A percentile compares a stretch with the other conserved stretches of the same genome.
Evolutionary conservation across 2,113 vertebrate genomes (phyloP).

Genomic region (Rostratula benghalensis): DNA sequence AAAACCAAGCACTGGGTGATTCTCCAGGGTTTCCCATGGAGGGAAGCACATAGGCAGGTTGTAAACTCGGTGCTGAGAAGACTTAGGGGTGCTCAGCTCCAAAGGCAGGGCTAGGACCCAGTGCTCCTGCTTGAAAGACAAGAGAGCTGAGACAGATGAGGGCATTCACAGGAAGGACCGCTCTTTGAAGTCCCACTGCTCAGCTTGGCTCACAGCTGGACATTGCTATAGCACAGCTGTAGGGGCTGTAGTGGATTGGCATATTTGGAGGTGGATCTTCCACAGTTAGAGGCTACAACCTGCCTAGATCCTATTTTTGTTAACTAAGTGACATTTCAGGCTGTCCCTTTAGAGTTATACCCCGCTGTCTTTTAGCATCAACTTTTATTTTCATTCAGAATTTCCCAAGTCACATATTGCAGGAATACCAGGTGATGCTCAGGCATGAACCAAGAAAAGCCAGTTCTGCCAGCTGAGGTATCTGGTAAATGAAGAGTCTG

Average conservation of each 20-base stretch:
- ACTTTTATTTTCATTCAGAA: background rate
- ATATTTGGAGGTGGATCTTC: background rate
- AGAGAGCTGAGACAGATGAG: background rate
- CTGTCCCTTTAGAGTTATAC: background rate
- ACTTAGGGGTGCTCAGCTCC: background rate
- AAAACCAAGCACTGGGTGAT: background rate
- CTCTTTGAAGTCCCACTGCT: background rate
- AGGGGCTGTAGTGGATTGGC: background rate
- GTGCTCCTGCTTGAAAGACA: background rate
- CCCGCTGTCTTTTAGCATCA: background rate
- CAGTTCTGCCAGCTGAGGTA: background rate
- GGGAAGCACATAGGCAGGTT: background rate
- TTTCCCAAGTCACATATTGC: background rate
- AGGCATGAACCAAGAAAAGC: background rate
- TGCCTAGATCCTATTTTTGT: fast-evolving
- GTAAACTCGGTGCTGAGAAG: background rate
- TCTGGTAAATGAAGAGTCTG: background rate
- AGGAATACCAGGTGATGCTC: background rate
- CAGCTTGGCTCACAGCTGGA: background rate
- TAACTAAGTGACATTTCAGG: background rate
- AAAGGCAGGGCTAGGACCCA: background rate
- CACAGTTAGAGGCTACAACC: background rate
- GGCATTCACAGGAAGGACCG: background rate
- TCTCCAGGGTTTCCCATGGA: background rate
- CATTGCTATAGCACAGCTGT: background rate